These are phyloP conservation scores for Myotis myotis DNA, from an alignment of 2,797 vertebrate species.

Conservation along the genomic window DNA sequence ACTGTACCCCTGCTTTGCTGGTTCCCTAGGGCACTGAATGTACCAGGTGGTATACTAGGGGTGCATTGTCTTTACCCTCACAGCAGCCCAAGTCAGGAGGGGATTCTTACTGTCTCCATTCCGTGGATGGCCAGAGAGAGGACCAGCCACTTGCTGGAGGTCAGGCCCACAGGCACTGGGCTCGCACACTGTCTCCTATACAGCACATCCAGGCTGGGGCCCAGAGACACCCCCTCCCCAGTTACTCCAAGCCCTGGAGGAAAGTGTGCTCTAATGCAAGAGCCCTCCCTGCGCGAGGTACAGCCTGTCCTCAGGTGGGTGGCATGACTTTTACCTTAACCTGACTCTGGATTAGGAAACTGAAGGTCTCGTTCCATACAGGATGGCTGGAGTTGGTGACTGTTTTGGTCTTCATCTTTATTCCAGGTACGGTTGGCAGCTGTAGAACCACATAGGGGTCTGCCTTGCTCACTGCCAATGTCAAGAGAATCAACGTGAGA, in stretches of 20 bases:
- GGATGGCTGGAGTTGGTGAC: conserved; percentile 84
- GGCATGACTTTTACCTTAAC: conserved; percentile 86
- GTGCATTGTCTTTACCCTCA: neutral
- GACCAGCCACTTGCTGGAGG: neutral
- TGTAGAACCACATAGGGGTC: conserved; percentile 87
- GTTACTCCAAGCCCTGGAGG: neutral
- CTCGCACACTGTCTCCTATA: neutral
- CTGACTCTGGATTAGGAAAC: conserved; percentile 84
- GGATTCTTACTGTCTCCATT: neutral
- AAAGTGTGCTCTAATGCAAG: neutral
- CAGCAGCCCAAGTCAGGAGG: neutral
- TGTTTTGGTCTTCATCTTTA: conserved; percentile 81
- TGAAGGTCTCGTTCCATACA: conserved; percentile 90
- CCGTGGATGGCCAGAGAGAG: neutral
- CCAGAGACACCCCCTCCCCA: neutral
- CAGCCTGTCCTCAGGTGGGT: neutral
- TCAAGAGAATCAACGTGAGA: neutral
- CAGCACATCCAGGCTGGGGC: neutral
- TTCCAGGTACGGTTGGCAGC: conserved; percentile 83
- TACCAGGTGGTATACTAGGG: neutral
- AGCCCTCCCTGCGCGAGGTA: neutral
- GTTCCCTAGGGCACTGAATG: neutral
- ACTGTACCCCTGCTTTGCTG: neutral
- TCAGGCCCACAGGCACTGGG: neutral
- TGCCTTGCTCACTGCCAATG: conserved; percentile 82